Percentiles rank a stretch among this genome's conserved stretches.
phyloP scores from a whole-genome alignment of 2,113 vertebrate species.

The Glareola pratincola region DNA sequence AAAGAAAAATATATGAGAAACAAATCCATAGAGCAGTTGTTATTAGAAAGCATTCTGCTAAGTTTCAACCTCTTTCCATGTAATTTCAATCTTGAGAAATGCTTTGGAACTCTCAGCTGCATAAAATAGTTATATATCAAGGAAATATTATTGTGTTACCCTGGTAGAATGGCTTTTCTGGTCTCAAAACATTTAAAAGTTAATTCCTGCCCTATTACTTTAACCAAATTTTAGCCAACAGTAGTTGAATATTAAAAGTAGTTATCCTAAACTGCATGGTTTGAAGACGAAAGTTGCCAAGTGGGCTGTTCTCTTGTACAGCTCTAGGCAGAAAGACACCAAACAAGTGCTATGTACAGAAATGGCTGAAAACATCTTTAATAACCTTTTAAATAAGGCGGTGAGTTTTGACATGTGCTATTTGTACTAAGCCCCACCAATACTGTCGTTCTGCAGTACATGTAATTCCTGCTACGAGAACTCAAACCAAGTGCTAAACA shows the following conservation, averaged over 20 bases:
- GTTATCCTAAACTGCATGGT: background rate
- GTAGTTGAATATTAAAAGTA: constrained; percentile 2
- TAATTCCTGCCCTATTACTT: constrained; percentile 1
- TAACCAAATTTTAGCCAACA: background rate
- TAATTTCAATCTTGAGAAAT: constrained; percentile 6
- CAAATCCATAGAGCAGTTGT: background rate
- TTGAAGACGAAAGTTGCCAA: background rate
- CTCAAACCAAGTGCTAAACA: background rate
- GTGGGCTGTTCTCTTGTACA: background rate
- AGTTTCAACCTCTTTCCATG: background rate
- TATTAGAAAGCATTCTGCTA: background rate
- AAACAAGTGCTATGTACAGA: background rate
- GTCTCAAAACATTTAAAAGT: constrained; percentile 19
- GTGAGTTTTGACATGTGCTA: background rate
- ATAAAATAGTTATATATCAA: background rate
- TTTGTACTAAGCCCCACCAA: background rate
- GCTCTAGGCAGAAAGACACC: background rate
- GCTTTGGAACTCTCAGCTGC: background rate
- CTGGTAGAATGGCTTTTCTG: constrained; percentile 16
- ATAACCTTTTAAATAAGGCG: background rate
- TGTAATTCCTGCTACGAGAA: background rate
- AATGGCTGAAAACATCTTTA: background rate
- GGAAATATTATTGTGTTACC: background rate
- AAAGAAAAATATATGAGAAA: background rate
- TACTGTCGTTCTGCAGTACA: background rate